A percentile compares a stretch with the other conserved stretches of the same genome.
These are phyloP conservation scores for Artibeus lituratus DNA, from an alignment of 2,797 vertebrate species.

Conservation along the genomic window DNA sequence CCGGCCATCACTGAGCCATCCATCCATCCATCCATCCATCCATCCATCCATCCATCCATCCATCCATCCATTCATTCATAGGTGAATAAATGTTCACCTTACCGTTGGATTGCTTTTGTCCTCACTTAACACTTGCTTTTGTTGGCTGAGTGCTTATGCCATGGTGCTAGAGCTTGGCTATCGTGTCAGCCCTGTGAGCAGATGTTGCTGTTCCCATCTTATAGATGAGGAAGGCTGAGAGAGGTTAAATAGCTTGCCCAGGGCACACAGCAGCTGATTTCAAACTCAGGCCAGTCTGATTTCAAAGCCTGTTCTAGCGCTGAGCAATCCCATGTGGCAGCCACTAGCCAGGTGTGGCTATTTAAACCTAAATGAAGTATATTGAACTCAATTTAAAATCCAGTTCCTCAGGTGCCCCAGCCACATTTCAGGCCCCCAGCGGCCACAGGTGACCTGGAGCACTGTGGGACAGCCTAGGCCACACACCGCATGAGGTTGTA, in stretches of 20 bases:
- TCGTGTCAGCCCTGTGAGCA: not conserved
- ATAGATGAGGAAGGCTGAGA: not conserved
- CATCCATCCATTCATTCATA: too few species aligned
- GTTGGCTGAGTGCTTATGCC: not conserved
- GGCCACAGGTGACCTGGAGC: rapidly evolving
- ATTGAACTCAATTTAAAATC: not conserved
- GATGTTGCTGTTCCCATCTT: not conserved
- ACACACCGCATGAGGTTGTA: not conserved
- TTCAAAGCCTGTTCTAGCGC: not conserved
- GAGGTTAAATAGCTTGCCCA: not conserved
- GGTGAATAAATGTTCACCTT: not conserved
- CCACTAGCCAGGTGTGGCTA: not conserved
- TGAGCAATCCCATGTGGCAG: not conserved
- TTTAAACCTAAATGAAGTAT: not conserved
- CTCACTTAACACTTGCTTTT: not conserved
- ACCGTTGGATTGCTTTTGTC: not conserved
- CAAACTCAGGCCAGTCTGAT: not conserved
- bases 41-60: too few species aligned
- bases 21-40: not conserved
- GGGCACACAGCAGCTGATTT: not conserved
- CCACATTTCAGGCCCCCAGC: not conserved
- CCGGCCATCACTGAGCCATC: not conserved
- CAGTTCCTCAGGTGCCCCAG: not conserved
- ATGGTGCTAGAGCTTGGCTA: not conserved
- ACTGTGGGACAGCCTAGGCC: rapidly evolving